Evolutionary conservation across 2,888 invertebrate species (phyloP), one percentile per base, ranked within the genome.

Genomic region (Trachelus stipa): DNA sequence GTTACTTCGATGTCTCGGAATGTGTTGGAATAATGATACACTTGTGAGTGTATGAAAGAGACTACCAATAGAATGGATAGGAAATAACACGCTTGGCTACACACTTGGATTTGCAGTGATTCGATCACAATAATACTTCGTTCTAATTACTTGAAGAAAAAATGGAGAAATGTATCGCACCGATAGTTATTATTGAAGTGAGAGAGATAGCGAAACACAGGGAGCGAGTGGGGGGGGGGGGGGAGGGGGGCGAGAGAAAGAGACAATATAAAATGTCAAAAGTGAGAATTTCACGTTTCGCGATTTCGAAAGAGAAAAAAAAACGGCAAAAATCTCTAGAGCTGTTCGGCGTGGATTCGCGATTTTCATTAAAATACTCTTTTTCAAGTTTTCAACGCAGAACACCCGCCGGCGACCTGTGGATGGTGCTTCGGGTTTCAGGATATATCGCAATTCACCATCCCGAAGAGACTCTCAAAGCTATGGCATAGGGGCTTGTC

Each of bases 391-490:
- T 56, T 56, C 56, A 56, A 23, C 56, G 56, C 23, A 23, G 56
- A 56, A 56, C 56, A 56, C 56, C 56, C 56, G 56, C 56, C 56
- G 56, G 56, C 56, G 23, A 15, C 56, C 56, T 56, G 56, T 23
- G 23, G 56, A 56, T 56, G 56, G 23, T 56, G 56, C 56, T 56
- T 56, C 9, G 56, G 56, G 56, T 56, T 56, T 56, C 56, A 56
- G 23, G 56, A 23, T 56, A 56, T 56, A 56, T 56, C 56, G 56
- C 56, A 23, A 56, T 56, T 23, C 56, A 71, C 34, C 71, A 6
- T 15, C 71, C 71, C 33, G 71, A 71, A 71, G 12, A 34, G 71
- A 71, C 34, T 69, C 33, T 71, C 71, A 71, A 71, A 71, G 71
- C 71, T 12, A 31, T 31, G 33, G 31, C 71, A 34, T 23, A 34